These are phyloP conservation scores for Ormyrus rosae DNA, from an alignment of 2,888 invertebrate species.

Conservation along the genomic window DNA sequence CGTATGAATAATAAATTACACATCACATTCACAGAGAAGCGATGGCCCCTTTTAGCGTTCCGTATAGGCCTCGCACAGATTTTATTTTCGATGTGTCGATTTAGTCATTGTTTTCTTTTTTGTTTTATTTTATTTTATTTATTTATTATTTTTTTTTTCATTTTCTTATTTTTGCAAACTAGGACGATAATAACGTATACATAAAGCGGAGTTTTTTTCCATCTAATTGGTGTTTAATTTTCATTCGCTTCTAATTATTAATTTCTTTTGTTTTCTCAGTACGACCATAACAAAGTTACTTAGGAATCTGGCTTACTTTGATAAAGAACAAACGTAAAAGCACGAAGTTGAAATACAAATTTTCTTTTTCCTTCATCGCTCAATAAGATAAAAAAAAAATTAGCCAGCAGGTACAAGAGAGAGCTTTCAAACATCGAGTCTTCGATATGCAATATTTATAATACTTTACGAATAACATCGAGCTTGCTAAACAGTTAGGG, in stretches of 20 bases:
- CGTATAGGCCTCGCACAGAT: conserved; percentile 59
- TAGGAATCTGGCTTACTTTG: conserved; percentile 33
- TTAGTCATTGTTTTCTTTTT: conserved; percentile 37
- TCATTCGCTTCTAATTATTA: background rate
- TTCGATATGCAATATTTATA: conserved; percentile 52
- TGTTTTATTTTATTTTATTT: conserved; percentile 18
- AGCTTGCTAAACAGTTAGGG: conserved; percentile 46
- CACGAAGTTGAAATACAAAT: conserved; percentile 17
- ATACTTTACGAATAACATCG: conserved; percentile 48
- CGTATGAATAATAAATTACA: conserved; percentile 61
- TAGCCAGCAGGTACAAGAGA: conserved; percentile 54
- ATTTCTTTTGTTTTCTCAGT: conserved; percentile 30
- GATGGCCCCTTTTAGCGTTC: conserved; percentile 57
- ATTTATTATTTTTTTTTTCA: conserved; percentile 25
- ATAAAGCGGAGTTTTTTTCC: conserved; percentile 32
- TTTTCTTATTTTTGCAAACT: conserved; percentile 22
- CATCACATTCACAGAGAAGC: conserved; percentile 66
- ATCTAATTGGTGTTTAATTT: conserved; percentile 44
- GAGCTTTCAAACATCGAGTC: conserved; percentile 52
- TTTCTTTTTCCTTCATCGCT: conserved; percentile 31
- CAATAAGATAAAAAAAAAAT: conserved; percentile 41
- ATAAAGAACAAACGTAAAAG: conserved; percentile 20
- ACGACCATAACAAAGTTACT: conserved; percentile 20
- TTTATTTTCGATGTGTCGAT: conserved; percentile 52
- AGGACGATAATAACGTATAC: conserved; percentile 30